These are phyloP conservation scores for Shinisaurus crocodilurus DNA, from an alignment of 2,113 vertebrate species.

Conservation along the genomic window DNA sequence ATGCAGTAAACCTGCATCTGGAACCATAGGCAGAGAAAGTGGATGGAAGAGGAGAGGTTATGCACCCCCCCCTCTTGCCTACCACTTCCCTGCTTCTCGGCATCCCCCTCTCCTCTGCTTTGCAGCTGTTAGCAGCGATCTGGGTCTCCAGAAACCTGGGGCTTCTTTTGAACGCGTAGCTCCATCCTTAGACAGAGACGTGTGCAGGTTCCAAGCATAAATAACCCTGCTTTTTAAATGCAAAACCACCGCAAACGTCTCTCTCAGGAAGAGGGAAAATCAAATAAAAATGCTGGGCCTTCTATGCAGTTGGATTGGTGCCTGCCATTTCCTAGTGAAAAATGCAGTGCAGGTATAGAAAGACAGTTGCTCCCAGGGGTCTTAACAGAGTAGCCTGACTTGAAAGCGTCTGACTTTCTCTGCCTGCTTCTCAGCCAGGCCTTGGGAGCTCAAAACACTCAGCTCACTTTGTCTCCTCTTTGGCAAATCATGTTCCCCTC, in stretches of 20 bases:
- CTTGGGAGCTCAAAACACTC: not conserved
- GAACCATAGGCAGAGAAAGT: not conserved
- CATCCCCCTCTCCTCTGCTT: not conserved
- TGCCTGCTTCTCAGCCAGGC: not conserved
- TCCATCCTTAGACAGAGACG: not conserved
- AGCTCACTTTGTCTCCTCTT: too few species aligned
- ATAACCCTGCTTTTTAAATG: not conserved
- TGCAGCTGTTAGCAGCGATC: not conserved
- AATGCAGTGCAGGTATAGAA: not conserved
- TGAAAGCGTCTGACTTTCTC: too few species aligned
- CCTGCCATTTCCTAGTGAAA: not conserved
- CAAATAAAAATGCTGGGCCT: not conserved
- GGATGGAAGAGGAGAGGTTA: not conserved
- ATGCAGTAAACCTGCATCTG: not conserved
- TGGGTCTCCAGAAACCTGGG: too few species aligned
- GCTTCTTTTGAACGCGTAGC: not conserved
- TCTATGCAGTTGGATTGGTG: not conserved
- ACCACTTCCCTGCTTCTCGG: not conserved
- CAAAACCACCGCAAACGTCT: too few species aligned
- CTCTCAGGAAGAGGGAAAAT: constrained; percentile 17
- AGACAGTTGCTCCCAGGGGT: not conserved
- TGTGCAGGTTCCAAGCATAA: not conserved
- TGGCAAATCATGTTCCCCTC: not conserved
- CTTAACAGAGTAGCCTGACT: not conserved
- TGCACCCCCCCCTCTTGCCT: not conserved